Evolutionary conservation across 2,797 vertebrate genomes (phyloP).

Genomic region (Sebastes reedi): DNA sequence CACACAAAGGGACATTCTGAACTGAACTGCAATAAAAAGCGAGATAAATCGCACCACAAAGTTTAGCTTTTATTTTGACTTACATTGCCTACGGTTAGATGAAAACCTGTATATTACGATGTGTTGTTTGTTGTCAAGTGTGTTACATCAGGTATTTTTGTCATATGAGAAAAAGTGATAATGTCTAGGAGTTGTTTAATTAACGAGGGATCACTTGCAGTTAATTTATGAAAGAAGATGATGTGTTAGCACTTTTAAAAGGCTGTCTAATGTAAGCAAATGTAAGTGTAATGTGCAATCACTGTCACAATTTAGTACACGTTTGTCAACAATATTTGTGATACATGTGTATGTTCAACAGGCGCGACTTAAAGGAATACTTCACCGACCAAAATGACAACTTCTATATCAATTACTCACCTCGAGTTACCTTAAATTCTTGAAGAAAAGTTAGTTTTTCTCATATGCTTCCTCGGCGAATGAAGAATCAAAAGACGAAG

Average conservation of each 20-base stretch:
- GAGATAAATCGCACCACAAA: background rate
- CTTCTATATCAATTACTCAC: background rate
- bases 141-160: background rate
- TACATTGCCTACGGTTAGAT: background rate
- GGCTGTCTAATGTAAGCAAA: background rate
- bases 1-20: background rate
- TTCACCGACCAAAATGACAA: background rate
- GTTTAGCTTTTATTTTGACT: background rate
- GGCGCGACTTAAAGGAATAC: background rate
- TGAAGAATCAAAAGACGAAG: background rate
- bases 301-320: background rate
- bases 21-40: background rate
- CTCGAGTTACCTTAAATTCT: background rate
- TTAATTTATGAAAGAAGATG: background rate
- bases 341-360: background rate
- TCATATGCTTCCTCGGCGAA: fast-evolving
- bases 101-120: background rate
- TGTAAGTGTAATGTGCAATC: background rate
- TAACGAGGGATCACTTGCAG: background rate
- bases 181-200: background rate
- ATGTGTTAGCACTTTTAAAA: background rate
- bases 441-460: too few species aligned
- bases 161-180: background rate
- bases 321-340: background rate
- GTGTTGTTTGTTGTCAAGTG: background rate